Base-by-base conservation (phyloP, 2,113 vertebrate genomes). In the Onychostoma macrolepis region DNA sequence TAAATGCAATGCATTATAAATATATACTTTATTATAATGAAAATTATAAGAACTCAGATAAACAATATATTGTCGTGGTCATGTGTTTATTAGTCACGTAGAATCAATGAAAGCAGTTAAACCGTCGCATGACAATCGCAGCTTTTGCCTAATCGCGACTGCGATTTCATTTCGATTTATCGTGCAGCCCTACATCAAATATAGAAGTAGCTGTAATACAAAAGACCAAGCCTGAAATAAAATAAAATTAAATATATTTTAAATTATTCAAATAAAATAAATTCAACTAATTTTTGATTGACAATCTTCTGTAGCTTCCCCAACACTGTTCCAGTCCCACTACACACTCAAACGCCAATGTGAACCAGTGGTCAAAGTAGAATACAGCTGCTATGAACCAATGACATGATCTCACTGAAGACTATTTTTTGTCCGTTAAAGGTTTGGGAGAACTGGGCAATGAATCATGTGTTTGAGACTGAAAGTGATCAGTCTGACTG, bases 401-500 rank as follows among this genome's bases (percentile, higher is more conserved):
- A 41, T 81, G 36, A 41, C 24, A 81, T 43, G 12, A 65, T 28
- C 43, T 30, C 45, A 38, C 45, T 4, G 76, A 80, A 53, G 48
- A 43, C 30, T n/a, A 30, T 10, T 10, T 21, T 26, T 10, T 33
- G 50, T 83, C 56, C 15, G 75, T 63, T 78, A 26, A 58, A 78
- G 19, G 19, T 38, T 77, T 45, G 24, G 15, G 75, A 77, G 26
- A 77, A 48, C 21, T 69, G 77, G n/a, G 30, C 65, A 71, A 12
- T 63, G 50, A 85, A 81, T 84, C 82, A 83, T 50, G 45, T 9
- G 58, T 15, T 69, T 80, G 21, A 85, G 53, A 71, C 69, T 87
- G 61, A 74, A 65, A 86, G 63, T 72, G 86, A 89, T 77, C 43
- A 85, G 43, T 67, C 19, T 28, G 63, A 33, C 80, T 69, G 43